Evolutionary conservation across 2,888 invertebrate genomes (phyloP).

Genomic region (Fragum sueziense): DNA sequence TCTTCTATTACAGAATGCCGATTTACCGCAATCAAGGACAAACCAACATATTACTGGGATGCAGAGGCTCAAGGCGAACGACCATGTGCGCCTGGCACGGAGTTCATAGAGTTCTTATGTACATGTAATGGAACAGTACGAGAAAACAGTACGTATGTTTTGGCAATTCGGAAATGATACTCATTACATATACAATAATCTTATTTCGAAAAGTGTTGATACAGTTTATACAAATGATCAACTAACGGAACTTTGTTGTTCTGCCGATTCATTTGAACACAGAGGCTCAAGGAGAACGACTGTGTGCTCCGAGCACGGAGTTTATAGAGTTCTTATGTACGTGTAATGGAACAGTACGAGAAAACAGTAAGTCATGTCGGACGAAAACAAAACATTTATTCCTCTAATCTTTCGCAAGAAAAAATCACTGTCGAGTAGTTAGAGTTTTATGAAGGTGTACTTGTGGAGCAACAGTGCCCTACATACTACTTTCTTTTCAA

Average conservation of each 20-base stretch:
- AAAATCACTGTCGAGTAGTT: too few relatives aligned
- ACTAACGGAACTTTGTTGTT: too few relatives aligned
- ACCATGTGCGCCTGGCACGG: conserved; percentile 36
- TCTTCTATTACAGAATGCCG: conserved; percentile 55
- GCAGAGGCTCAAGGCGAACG: neutral
- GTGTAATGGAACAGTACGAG: conserved; percentile 32
- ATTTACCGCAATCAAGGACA: conserved; percentile 16
- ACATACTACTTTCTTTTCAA: too few relatives aligned
- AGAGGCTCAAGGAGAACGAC: neutral
- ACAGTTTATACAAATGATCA: too few relatives aligned
- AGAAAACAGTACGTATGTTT: conserved; percentile 29
- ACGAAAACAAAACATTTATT: too few relatives aligned
- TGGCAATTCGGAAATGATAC: neutral
- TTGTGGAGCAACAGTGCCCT: too few relatives aligned
- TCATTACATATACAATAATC: neutral
- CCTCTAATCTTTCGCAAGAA: too few relatives aligned
- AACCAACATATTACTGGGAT: conserved; percentile 26
- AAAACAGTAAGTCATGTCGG: conserved; percentile 37
- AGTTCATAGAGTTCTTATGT: conserved; percentile 36
- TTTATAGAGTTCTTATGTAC: conserved; percentile 40
- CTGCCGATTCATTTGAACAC: conserved; percentile 31
- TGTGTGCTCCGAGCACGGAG: conserved; percentile 36
- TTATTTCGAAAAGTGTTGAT: too few relatives aligned
- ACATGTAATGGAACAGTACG: conserved; percentile 35
- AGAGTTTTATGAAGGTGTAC: too few relatives aligned